These are phyloP conservation scores for Gavialis gangeticus DNA, from an alignment of 2,113 vertebrate genomes.

Conservation along the genomic window DNA sequence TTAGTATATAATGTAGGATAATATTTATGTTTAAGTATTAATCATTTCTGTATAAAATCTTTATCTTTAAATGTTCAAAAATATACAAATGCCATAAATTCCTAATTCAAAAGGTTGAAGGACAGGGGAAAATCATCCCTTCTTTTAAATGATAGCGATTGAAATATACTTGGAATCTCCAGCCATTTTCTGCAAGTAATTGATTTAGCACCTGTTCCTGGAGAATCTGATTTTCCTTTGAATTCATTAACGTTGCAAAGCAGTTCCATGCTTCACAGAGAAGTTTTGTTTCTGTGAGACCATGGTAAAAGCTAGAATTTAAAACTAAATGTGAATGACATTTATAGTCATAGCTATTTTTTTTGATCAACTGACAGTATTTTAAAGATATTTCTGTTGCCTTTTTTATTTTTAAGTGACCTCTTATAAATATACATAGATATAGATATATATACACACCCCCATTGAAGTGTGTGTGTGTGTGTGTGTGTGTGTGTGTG, in stretches of 20 bases:
- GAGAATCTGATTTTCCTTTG: slow-evolving; percentile 40
- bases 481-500: too few species aligned
- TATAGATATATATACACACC: slow-evolving; percentile 49
- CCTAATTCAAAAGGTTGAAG: slow-evolving; percentile 71
- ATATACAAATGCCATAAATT: slow-evolving; percentile 80
- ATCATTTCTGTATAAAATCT: slow-evolving; percentile 84
- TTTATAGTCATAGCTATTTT: slow-evolving; percentile 69
- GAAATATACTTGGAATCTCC: slow-evolving; percentile 49
- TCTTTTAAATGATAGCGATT: slow-evolving; percentile 72
- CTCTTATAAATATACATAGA: slow-evolving; percentile 71
- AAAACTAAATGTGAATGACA: slow-evolving; percentile 73
- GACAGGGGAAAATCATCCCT: slow-evolving; percentile 54
- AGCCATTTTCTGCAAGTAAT: slow-evolving; percentile 54
- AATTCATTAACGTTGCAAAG: slow-evolving; percentile 69
- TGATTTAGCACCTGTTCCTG: slow-evolving; percentile 33
- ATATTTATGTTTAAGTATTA: slow-evolving; percentile 85
- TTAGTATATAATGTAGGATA: slow-evolving; percentile 82
- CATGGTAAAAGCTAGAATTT: slow-evolving; percentile 73
- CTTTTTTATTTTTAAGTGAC: slow-evolving; percentile 82
- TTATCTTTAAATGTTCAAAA: slow-evolving; percentile 79
- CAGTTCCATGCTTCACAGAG: slow-evolving; percentile 70
- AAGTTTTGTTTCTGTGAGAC: slow-evolving; percentile 74
- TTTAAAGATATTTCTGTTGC: slow-evolving; percentile 75
- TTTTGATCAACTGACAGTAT: slow-evolving; percentile 72
- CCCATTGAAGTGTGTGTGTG: too few species aligned